Evolutionary conservation across 1,140 invertebrate genomes (phyloP).

Genomic region (Drosophila nikananu): DNA sequence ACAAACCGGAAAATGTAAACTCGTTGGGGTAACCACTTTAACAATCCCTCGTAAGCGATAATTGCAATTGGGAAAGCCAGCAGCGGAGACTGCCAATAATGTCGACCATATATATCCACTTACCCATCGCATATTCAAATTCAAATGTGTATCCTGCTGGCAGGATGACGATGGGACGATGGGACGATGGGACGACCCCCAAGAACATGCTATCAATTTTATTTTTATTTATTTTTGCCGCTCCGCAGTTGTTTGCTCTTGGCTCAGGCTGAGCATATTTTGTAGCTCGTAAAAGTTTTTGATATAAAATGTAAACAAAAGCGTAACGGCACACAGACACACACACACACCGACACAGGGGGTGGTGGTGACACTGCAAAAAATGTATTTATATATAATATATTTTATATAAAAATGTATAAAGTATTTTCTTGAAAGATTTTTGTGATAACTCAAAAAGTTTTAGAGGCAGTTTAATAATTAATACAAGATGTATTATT

Average conservation of each 20-base stretch:
- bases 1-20: constrained; percentile 16
- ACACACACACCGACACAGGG: not conserved
- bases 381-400: not conserved
- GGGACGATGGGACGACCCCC: constrained; percentile 4
- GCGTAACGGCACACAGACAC: constrained; percentile 20
- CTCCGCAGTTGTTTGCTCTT: constrained; percentile 68
- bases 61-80: constrained; percentile 20
- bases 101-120: constrained; percentile 37
- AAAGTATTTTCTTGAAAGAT: too few species aligned
- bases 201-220: constrained; percentile 76
- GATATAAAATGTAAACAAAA: constrained; percentile 79
- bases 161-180: too few species aligned
- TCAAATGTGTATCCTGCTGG: constrained; percentile 19
- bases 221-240: constrained; percentile 70
- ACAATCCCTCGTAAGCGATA: constrained; percentile 47
- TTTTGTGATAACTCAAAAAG: too few species aligned
- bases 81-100: constrained; percentile 20
- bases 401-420: not conserved
- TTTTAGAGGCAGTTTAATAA: not conserved
- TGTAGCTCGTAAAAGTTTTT: constrained; percentile 82
- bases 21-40: constrained; percentile 21
- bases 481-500: not conserved
- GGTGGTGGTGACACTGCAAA: not conserved
- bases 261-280: constrained; percentile 68
- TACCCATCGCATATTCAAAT: constrained; percentile 19